Percentiles rank a stretch among this genome's conserved stretches.
Conservation (phyloP, 2,888 invertebrate genomes). For the Acanthosepion esculentum region DNA sequence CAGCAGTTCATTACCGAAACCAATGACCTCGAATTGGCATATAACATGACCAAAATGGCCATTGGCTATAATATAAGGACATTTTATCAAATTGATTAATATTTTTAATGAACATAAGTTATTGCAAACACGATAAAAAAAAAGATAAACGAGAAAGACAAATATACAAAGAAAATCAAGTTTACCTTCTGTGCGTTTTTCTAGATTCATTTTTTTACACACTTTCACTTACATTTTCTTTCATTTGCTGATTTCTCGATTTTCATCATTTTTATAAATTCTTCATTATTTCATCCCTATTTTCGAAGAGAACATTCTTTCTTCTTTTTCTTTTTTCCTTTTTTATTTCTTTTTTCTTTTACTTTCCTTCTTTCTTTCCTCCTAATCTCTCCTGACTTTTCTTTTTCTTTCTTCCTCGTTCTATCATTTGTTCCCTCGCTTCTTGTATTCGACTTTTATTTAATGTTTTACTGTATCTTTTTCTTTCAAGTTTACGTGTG, state of each 20-base stretch:
- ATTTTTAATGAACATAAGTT: too few relatives aligned
- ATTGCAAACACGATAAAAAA: too few relatives aligned
- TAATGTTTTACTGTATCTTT: background rate
- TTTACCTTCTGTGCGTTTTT: too few relatives aligned
- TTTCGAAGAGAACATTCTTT: background rate
- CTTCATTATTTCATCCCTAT: background rate
- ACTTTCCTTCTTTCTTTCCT: background rate
- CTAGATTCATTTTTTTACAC: too few relatives aligned
- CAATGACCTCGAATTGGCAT: too few relatives aligned
- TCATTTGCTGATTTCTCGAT: background rate
- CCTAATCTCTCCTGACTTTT: background rate
- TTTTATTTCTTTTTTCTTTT: slow-evolving; percentile 46
- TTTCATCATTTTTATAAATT: background rate
- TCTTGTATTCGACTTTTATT: background rate
- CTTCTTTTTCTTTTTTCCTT: background rate
- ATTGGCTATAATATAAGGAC: too few relatives aligned
- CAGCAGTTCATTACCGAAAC: too few relatives aligned
- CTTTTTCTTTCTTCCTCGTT: slow-evolving; percentile 35
- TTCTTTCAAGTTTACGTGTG: too few relatives aligned
- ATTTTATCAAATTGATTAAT: too few relatives aligned
- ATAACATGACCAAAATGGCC: too few relatives aligned
- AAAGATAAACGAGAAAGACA: too few relatives aligned
- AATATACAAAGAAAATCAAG: too few relatives aligned
- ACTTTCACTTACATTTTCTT: background rate
- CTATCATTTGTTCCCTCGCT: slow-evolving; percentile 13